Percentiles rank a stretch among this genome's conserved stretches.
These are phyloP conservation scores for Temnothorax longispinosus DNA, from an alignment of 1,140 invertebrate species.

Conservation along the genomic window DNA sequence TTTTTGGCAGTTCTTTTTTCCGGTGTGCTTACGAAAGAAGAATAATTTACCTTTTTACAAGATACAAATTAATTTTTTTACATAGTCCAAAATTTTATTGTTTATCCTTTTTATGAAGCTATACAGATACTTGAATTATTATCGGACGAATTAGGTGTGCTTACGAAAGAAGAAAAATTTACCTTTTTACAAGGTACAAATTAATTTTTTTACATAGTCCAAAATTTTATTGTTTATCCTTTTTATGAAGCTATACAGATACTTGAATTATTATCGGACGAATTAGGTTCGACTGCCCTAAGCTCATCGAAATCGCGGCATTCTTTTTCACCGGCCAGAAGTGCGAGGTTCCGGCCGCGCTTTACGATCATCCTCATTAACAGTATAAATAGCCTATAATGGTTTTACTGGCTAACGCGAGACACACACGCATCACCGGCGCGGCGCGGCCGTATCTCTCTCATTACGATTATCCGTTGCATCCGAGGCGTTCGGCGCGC, in stretches of 20 bases:
- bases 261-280: no score
- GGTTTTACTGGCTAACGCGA: slow-evolving; percentile 15
- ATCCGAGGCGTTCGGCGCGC: slow-evolving; percentile 30
- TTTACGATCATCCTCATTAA: slow-evolving; percentile 50
- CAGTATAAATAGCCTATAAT: slow-evolving; percentile 33
- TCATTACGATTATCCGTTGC: slow-evolving; percentile 37
- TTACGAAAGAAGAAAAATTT: no score
- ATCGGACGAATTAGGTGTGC: no score
- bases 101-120: neutral
- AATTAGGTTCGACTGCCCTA: neutral
- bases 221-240: no score
- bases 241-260: no score
- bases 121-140: neutral
- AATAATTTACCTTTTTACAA: neutral
- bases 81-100: neutral
- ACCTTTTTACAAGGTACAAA: no score
- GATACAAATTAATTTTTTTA: neutral
- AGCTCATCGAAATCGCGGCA: neutral
- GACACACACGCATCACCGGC: neutral
- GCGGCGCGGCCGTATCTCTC: neutral
- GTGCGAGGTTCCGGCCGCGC: neutral
- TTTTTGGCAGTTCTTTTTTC: no score
- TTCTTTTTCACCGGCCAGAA: neutral
- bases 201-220: no score
- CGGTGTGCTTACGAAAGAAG: neutral